A percentile compares a stretch with the other conserved stretches of the same genome.
Conservation (phyloP, 2,113 vertebrate genomes). For the Ivindomyrus marchei region DNA sequence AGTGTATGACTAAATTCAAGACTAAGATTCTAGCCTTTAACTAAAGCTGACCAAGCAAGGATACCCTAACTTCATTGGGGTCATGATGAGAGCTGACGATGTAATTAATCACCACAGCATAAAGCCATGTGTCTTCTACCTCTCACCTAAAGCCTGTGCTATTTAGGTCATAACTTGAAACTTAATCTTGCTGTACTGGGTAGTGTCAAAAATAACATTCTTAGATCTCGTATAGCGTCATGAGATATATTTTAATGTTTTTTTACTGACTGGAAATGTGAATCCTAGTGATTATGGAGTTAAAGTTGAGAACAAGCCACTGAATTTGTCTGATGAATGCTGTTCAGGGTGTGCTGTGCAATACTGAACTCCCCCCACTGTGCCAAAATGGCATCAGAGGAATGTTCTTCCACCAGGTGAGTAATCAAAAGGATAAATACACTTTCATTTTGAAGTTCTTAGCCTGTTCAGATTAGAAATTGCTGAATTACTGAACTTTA, state of each 20-base stretch:
- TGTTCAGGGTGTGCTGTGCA: background rate
- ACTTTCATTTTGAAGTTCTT: background rate
- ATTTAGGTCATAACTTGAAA: background rate
- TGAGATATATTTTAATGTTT: background rate
- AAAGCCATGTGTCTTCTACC: background rate
- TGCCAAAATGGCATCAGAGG: background rate
- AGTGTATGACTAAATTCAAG: background rate
- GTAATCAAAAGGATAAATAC: background rate
- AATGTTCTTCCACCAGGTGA: slow-evolving; percentile 7
- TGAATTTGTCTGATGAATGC: background rate
- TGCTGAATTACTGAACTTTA: background rate
- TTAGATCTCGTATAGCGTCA: background rate
- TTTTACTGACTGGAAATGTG: background rate
- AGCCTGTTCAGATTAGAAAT: background rate
- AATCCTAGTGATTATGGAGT: background rate
- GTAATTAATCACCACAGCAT: background rate
- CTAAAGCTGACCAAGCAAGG: background rate
- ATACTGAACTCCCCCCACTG: background rate
- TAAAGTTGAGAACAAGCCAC: background rate
- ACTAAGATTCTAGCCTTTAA: background rate
- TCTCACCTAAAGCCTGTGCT: background rate
- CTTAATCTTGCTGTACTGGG: background rate
- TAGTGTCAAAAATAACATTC: background rate
- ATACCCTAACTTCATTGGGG: background rate
- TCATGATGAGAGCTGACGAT: background rate